These are phyloP conservation scores for Poecilia latipinna DNA, from an alignment of 2,113 vertebrate species.

Conservation along the genomic window DNA sequence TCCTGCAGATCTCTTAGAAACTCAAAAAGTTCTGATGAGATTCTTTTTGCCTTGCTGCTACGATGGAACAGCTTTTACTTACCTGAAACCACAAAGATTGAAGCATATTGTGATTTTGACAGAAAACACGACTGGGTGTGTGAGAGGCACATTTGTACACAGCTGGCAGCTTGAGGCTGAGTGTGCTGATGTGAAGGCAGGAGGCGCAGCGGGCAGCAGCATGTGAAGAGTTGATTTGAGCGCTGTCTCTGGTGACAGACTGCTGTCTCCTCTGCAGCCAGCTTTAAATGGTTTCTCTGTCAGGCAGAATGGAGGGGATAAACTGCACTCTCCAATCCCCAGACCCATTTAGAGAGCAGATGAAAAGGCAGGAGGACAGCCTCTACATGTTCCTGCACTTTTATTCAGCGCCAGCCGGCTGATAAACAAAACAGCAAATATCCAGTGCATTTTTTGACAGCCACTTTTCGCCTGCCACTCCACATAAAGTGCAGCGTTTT, in stretches of 20 bases:
- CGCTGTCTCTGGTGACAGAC: constrained; percentile 40
- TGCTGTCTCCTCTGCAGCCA: constrained; percentile 32
- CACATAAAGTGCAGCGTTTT: background rate
- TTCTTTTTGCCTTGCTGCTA: background rate
- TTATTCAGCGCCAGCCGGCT: constrained; percentile 20
- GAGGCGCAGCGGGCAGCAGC: constrained; percentile 11
- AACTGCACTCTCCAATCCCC: constrained; percentile 49
- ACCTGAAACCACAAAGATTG: background rate
- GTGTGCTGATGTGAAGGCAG: constrained; percentile 14
- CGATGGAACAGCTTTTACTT: too few relatives aligned
- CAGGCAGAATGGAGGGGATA: constrained; percentile 43
- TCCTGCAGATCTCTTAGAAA: background rate
- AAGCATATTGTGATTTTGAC: background rate
- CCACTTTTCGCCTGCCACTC: constrained; percentile 39
- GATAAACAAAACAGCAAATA: constrained; percentile 49
- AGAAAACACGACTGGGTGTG: background rate
- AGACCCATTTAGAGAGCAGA: constrained; percentile 47
- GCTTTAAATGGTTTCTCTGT: constrained; percentile 46
- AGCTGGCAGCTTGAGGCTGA: constrained; percentile 4
- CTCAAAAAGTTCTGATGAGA: background rate
- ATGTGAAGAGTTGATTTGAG: constrained; percentile 49
- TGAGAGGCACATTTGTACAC: constrained; percentile 16
- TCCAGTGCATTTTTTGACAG: constrained; percentile 45
- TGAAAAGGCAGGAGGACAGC: constrained; percentile 45
- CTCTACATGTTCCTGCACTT: constrained; percentile 38